Evolutionary conservation across 1,140 invertebrate species (phyloP).

Genomic region (Panulirus ornatus): DNA sequence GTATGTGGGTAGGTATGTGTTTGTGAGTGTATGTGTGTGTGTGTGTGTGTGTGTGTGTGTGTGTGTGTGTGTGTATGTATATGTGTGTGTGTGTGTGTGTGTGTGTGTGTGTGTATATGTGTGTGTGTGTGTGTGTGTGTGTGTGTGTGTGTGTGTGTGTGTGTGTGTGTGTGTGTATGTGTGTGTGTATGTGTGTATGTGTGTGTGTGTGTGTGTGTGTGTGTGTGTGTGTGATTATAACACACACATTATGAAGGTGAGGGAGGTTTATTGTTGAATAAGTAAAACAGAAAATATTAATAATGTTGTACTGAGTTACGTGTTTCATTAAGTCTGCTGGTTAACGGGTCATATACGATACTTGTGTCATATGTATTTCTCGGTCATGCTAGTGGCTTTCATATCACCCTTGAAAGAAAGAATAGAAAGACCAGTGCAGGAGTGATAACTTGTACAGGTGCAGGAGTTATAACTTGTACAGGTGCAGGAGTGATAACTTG

Average conservation of each 20-base stretch:
- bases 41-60: neutral
- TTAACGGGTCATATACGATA: neutral
- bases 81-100: conserved; percentile 4
- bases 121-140: neutral
- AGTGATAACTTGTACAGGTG: neutral
- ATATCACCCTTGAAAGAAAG: neutral
- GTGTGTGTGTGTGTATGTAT: neutral
- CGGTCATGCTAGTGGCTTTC: neutral
- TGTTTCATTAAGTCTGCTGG: neutral
- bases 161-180: neutral
- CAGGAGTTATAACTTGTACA: too few species aligned
- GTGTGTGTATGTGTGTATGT: neutral
- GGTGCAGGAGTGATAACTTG: too few species aligned
- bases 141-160: neutral
- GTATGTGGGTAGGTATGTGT: too few species aligned
- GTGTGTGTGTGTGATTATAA: neutral
- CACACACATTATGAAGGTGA: neutral
- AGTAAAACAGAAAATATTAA: neutral
- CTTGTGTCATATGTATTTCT: neutral
- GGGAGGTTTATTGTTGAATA: neutral
- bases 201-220: neutral
- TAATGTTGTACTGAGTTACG: too few species aligned
- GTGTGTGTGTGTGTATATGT: conserved; percentile 17
- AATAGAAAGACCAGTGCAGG: neutral
- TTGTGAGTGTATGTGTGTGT: neutral